Conservation (phyloP, 2,888 invertebrate genomes). For the Ariolimax columbianus region DNA sequence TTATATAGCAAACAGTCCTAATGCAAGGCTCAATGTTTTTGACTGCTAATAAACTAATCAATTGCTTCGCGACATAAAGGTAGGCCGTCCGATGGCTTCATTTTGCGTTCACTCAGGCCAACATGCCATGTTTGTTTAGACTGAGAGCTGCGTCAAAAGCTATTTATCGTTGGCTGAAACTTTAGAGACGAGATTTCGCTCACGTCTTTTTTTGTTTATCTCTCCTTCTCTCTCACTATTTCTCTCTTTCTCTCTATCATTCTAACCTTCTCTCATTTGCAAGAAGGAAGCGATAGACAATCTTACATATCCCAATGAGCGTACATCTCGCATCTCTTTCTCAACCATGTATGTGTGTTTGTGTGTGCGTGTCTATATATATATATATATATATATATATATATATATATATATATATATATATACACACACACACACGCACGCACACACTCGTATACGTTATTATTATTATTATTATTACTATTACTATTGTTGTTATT, state of each 20-base stretch:
- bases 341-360: no score
- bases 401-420: no score
- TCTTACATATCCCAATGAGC: no score
- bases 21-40: slow-evolving; percentile 18
- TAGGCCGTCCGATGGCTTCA: background rate
- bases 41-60: slow-evolving; percentile 19
- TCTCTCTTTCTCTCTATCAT: background rate
- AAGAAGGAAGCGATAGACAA: no score
- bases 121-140: slow-evolving; percentile 14
- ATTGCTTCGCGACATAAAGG: background rate
- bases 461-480: no score
- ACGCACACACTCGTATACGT: no score
- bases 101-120: background rate
- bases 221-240: slow-evolving; percentile 7
- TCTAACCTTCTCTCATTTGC: no score
- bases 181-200: background rate
- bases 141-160: background rate
- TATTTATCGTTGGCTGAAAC: background rate
- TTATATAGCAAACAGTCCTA: slow-evolving; percentile 27
- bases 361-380: no score
- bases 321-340: no score
- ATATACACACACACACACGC: no score
- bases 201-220: background rate
- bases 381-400: no score
- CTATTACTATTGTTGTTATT: no score